Conservation (phyloP, 1,140 invertebrate genomes). For the Phymorhynchus buccinoides region DNA sequence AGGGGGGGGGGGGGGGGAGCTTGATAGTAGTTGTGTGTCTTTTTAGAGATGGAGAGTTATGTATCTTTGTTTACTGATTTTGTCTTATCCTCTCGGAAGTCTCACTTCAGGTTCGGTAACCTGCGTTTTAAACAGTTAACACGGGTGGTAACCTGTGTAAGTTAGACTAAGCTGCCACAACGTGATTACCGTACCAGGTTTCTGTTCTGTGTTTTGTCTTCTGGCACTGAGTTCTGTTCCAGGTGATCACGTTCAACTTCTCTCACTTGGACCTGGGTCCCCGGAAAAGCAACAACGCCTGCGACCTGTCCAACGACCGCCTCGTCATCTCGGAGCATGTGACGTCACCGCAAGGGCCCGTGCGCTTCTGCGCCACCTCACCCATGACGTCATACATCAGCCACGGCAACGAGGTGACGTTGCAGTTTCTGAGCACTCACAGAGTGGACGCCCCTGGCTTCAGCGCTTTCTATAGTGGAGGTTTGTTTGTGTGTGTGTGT, state of each 20-base stretch:
- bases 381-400: constrained; percentile 52
- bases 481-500: constrained; percentile 26
- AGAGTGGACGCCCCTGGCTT: constrained; percentile 59
- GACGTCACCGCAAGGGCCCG: constrained; percentile 42
- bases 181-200: too few relatives aligned
- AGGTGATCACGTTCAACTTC: constrained; percentile 61
- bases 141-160: too few relatives aligned
- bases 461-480: constrained; percentile 55
- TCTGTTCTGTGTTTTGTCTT: too few relatives aligned
- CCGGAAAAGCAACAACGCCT: constrained; percentile 47
- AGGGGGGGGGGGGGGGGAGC: too few relatives aligned
- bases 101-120: too few relatives aligned
- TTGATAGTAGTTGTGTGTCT: too few relatives aligned
- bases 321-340: constrained; percentile 57
- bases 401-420: constrained; percentile 49
- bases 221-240: too few relatives aligned
- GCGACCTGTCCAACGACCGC: constrained; percentile 51
- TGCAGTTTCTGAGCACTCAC: constrained; percentile 55
- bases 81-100: too few relatives aligned
- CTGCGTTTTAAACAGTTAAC: too few relatives aligned
- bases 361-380: constrained; percentile 49
- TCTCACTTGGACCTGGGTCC: constrained; percentile 62
- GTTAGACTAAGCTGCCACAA: too few relatives aligned
- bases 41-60: too few relatives aligned
- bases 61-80: too few relatives aligned